Base-by-base conservation (phyloP, 2,888 invertebrate genomes). In the Patella pellucida region DNA sequence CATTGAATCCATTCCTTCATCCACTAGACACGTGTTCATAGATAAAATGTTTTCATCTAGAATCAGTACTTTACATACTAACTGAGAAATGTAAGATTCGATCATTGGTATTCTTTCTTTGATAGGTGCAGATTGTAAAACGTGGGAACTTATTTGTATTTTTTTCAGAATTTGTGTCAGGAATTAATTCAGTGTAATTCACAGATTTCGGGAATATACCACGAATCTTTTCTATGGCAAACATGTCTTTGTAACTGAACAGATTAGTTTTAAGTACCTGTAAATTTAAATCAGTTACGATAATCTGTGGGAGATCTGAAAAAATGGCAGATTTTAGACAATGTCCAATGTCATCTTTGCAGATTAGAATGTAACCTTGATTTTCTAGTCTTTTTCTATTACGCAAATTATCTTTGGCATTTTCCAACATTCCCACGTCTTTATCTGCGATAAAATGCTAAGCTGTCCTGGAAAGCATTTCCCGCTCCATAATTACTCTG, bases 401-500 rank as follows among this genome's bases (percentile, higher is more conserved):
- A 23, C 19, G 19, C 11, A 62, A 15, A 67, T 19, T n/a, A 50
- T 62, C 62, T 23, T 62, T n/a, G 11, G 12, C 23, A 19, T 52
- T 50, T 52, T 72, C 76, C 56, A 78, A 72, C 80, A 85, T 81
- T 7, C 85, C 85, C 12, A 83, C 70, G 50, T 75, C 77, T 68
- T 16, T 72, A 54, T 23, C 82, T 76, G 14, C 87, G 79, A 75
- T 82, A 85, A 68, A 80, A 77, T 5, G 84, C 84, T 19, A 87
- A 73, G 1, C 84, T 75, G 72, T 87, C 87, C 75, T 84, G 77
- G 71, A 87, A 87, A 7, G 83, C 79, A 69, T 86, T 86, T 16
- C 80, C 86, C 12, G 86, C 85, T 4, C 85, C 85, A 76, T 87
- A 86, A 74, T 82, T 85, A 12, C 82, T 75, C 69, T 87, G 87